Base-by-base conservation (phyloP, 1,140 invertebrate species). In the Mylabris phalerata region DNA sequence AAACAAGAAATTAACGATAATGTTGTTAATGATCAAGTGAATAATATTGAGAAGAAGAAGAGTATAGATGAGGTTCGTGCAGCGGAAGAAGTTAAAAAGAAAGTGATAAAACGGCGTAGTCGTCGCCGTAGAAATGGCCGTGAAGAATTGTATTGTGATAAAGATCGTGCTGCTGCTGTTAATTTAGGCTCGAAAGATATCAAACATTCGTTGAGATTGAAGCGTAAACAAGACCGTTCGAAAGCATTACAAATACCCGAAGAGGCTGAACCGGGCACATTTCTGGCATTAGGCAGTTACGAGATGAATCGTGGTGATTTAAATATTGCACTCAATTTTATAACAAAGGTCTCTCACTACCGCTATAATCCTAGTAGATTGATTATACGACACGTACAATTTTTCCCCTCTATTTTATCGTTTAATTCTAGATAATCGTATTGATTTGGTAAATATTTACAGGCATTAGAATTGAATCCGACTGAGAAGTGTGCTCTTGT, bases 381-480 rank as follows among this genome's bases (percentile, higher is more conserved):
- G 13, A 45, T 9, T 6, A 5, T 24, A 9, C 5, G 9, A 13
- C 43, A 45, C 11, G 19, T 45, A 13, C 19, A 13, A 45, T 45
- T 4, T 45, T 13, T 45, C 4, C n/a, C 5, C 9, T 3, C 43
- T 11, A 44, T 19, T 19, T 19, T 19, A 24, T 11, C 10, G 11
- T 42, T 9, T 0, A 7, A 42, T 6, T 42, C 3, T 4, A 9
- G 11, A 42, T 42, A 42, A 10, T 47, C 39, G 52, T 55, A 55
- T 55, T 55, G 52, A 55, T 47, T 55, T 40, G 32, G 55, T 49
- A 48, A 49, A 41, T 66, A 56, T 58, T 82, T 81, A 42, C 76
- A 94, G 92, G 92, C 92, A 5, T 77, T 96, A 51, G 92, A 95
- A 67, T 73, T 95, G 48, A 90, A 89, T 67, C 84, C 86, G 9